phyloP scores from a whole-genome alignment of 2,888 invertebrate species.

The Glomeris marginata region DNA sequence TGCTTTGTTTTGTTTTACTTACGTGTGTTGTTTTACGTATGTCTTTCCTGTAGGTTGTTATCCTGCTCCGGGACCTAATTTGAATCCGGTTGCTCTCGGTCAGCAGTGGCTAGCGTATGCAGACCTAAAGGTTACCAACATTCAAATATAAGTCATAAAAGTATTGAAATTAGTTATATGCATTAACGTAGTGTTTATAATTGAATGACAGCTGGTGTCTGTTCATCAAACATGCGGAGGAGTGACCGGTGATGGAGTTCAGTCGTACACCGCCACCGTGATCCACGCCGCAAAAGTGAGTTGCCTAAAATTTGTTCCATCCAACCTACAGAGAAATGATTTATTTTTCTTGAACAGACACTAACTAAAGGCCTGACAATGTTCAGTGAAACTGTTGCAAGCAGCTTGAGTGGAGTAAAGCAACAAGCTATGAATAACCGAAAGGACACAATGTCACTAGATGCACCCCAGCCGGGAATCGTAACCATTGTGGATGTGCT shows the following conservation, averaged over 20 bases:
- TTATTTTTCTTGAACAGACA: conserved; percentile 34
- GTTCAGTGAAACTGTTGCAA: conserved; percentile 80
- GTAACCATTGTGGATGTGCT: conserved; percentile 64
- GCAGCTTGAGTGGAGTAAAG: conserved; percentile 57
- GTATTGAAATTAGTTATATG: no score
- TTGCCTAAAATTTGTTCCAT: conserved; percentile 1
- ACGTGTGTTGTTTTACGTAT: neutral
- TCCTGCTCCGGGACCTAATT: conserved; percentile 61
- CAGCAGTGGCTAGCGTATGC: conserved; percentile 49
- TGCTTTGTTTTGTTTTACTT: neutral
- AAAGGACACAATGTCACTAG: conserved; percentile 24
- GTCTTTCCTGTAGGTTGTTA: conserved; percentile 38
- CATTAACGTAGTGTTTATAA: no score
- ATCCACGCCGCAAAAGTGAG: conserved; percentile 72
- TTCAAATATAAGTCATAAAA: no score
- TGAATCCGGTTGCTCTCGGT: conserved; percentile 65
- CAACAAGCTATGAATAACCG: conserved; percentile 12
- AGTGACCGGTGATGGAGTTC: conserved; percentile 51
- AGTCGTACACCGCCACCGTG: conserved; percentile 70
- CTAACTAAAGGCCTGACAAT: conserved; percentile 49
- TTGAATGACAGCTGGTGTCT: conserved; percentile 25
- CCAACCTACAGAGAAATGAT: neutral
- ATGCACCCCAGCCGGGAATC: conserved; percentile 62
- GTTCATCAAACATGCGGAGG: conserved; percentile 33
- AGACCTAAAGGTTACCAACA: conserved; percentile 76